Evolutionary conservation across 2,797 vertebrate species (phyloP), one percentile per base, ranked within the genome.

Genomic region (Hemibagrus guttatus): DNA sequence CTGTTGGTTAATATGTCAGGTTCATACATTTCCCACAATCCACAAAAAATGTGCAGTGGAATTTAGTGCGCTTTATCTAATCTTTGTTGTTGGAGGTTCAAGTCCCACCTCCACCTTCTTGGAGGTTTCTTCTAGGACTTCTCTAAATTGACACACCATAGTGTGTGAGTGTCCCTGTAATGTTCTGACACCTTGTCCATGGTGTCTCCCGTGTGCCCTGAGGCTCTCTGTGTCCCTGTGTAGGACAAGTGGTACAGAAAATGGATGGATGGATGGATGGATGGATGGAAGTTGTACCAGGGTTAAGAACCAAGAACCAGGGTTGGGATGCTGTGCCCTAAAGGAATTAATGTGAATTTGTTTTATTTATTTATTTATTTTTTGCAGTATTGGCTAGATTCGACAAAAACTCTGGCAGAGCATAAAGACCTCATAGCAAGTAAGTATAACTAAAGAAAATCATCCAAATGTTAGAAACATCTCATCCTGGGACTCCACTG

Each of bases 371-470:
- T 6, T 19, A 1, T 28, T 14, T 42, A 75, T 26, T 84, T 88
- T 87, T 89, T 26, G 63, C 94, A 97, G 97, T 97, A 96, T 88
- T 97, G 97, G 97, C 93, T 97, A 91, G 97, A 97, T 94, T 95
- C 97, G 88, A 92, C 93, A 81, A 97, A 97, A 93, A 96, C 95
- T 2, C 96, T 97, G 1, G 93, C 96, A 17, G 97, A 97, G 85
- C 97, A 97, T 91, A 97, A 97, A 93, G 96, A 97, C 88, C 91
- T 97, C 59, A 97, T 97, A 89, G 96, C 95, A 92, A 97, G 97
- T 97, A 96, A 90, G 97, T 97, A 94, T 93, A 35, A 54, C 1
- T 68, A 66, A 14, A 63, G 28, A 31, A 59, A 28, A 84, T 0
- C 52, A 13, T 78, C 75, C 4, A 1, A n/a, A 78, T 31, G 17